Base-by-base conservation (phyloP, 1,140 invertebrate genomes). In the Holcopasites calliopsidis region DNA sequence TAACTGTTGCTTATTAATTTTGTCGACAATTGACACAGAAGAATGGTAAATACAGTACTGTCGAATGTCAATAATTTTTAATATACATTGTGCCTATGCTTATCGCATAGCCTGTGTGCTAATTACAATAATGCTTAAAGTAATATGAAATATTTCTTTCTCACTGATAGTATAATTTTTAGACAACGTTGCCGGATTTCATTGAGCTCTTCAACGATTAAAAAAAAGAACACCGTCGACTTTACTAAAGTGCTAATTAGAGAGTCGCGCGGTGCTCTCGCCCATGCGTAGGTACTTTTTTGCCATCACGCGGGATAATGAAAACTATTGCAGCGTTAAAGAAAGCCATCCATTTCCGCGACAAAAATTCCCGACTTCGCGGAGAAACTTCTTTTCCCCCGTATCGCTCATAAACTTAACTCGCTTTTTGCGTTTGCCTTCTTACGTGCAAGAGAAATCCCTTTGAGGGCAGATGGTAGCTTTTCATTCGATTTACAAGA, bases 321-420 rank as follows among this genome's bases (percentile, higher is more conserved):
- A 73, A 64, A 73, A 73, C 54, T 64, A 73, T 35, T 60, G 42
- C 26, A 8, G 0, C 7, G 3, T n/a, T 3, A 26, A 23, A 31
- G 26, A 10, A 64, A 33, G 40, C 38, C n/a, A 54, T 73, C 38
- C 44, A 13, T 31, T 64, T 40, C 2, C 13, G 28, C 49, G 28
- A 11, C 47, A 3, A 18, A 2, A 35, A 54, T 38, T 73, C 49
- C 33, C 44, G 44, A n/a, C 54, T 38, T 28, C 33, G 13, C 44
- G 7, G 26, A 18, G 28, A 52, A 72, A 64, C 57, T 62, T 42
- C 33, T n/a, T 26, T 16, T 21, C n/a, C n/a, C 21, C 3, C n/a
- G n/a, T 64, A 26, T 7, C n/a, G 10, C 16, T 7, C 35, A n/a
- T 31, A 23, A n/a, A 44, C 35, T 64, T 54, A 64, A 65, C 60